These are phyloP conservation scores for Alces alces DNA, from an alignment of 2,113 vertebrate species.

Conservation along the genomic window DNA sequence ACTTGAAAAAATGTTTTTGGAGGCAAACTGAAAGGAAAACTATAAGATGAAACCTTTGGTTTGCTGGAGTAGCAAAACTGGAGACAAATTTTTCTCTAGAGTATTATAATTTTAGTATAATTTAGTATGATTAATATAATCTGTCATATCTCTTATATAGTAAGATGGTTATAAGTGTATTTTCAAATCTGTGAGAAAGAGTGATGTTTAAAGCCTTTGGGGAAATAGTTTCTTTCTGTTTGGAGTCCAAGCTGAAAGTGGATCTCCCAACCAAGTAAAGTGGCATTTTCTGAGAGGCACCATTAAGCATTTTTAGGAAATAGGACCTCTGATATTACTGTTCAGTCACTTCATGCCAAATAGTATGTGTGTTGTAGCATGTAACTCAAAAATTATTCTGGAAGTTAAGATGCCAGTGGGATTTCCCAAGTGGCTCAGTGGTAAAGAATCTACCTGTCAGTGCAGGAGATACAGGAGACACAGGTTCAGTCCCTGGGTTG, in stretches of 20 bases:
- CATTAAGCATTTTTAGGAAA: not conserved
- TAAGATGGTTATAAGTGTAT: not conserved
- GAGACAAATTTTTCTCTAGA: not conserved
- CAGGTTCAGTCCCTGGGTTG: not conserved
- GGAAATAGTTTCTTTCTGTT: not conserved
- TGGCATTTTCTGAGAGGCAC: not conserved
- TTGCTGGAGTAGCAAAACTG: not conserved
- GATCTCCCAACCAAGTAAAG: not conserved
- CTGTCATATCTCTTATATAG: not conserved
- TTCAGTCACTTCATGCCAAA: not conserved
- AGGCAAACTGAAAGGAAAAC: not conserved
- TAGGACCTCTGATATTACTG: not conserved
- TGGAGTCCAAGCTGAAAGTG: constrained; percentile 3
- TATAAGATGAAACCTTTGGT: not conserved
- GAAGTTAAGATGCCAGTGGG: not conserved
- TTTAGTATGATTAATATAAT: not conserved
- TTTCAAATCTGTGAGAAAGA: not conserved
- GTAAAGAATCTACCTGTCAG: not conserved
- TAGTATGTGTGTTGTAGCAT: not conserved
- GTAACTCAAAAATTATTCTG: not conserved
- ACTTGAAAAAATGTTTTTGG: not conserved
- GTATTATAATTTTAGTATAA: not conserved
- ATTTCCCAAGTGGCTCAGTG: not conserved
- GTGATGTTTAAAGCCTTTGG: not conserved
- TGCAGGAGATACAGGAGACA: not conserved